Percentiles rank a stretch among this genome's conserved stretches.
phyloP scores from a whole-genome alignment of 2,888 invertebrate genomes.

The Arrhopalites spinosus region DNA sequence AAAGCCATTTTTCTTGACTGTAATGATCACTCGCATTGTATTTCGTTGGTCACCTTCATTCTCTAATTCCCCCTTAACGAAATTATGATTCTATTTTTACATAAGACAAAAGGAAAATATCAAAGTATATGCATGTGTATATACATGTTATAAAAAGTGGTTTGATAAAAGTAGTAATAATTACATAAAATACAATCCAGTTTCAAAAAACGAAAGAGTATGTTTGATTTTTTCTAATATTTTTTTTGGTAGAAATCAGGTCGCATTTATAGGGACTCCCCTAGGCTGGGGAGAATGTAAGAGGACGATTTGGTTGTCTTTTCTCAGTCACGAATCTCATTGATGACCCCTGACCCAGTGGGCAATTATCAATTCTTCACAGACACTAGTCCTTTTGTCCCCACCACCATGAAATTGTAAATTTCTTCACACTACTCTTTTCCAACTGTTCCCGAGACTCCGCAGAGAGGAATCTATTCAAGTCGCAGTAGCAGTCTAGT shows the following conservation, averaged over 20 bases:
- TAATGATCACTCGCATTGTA: no score
- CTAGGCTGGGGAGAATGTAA: slow-evolving; percentile 27
- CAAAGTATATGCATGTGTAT: no score
- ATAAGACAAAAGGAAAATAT: no score
- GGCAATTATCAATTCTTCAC: slow-evolving; percentile 49
- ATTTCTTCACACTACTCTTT: slow-evolving; percentile 50
- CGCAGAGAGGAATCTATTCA: neutral
- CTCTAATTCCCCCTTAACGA: no score
- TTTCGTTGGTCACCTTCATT: no score
- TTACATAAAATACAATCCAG: neutral
- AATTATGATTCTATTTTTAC: no score
- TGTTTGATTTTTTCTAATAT: neutral
- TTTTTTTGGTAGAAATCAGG: slow-evolving; percentile 28
- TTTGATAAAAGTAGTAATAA: no score
- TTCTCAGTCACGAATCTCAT: slow-evolving; percentile 51
- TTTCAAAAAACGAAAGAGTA: neutral
- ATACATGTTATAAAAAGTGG: no score
- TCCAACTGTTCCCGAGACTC: neutral
- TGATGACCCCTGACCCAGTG: slow-evolving; percentile 50
- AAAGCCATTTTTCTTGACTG: no score
- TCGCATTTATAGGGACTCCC: slow-evolving; percentile 29
- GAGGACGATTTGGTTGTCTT: slow-evolving; percentile 36
- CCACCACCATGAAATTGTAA: slow-evolving; percentile 55
- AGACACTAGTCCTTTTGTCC: slow-evolving; percentile 44
- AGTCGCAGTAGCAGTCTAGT: no score